phyloP scores from a whole-genome alignment of 2,113 vertebrate species.

The Poeciliopsis turrubarensis region DNA sequence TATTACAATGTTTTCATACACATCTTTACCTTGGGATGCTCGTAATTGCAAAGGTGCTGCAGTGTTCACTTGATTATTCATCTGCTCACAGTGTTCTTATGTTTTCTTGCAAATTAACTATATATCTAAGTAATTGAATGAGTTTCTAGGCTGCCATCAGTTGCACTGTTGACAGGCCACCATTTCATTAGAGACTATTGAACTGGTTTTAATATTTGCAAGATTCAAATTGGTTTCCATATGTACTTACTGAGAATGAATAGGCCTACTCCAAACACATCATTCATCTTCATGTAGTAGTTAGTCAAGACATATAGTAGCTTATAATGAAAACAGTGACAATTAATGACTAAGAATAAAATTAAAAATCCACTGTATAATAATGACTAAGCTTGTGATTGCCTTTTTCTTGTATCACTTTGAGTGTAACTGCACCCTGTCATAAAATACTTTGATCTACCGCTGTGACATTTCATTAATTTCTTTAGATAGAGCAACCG shows the following conservation, averaged over 20 bases:
- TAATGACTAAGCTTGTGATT: constrained; percentile 18
- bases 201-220: constrained; percentile 20
- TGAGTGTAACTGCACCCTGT: constrained; percentile 46
- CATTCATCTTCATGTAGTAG: constrained; percentile 71
- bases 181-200: not conserved
- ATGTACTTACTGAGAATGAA: constrained; percentile 7
- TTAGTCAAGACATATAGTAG: constrained; percentile 55
- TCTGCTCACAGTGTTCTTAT: too few species aligned
- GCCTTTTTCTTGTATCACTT: constrained; percentile 1
- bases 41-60: too few species aligned
- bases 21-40: too few species aligned
- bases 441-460: constrained; percentile 24
- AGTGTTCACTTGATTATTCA: too few species aligned
- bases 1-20: too few species aligned
- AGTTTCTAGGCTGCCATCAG: too few species aligned
- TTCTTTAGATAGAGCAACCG: constrained; percentile 32
- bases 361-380: constrained; percentile 14
- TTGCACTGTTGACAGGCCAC: not conserved
- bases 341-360: constrained; percentile 35
- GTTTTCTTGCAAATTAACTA: too few species aligned
- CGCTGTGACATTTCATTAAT: constrained; percentile 25
- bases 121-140: too few species aligned
- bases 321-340: constrained; percentile 39
- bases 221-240: constrained; percentile 21
- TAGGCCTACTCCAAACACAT: constrained; percentile 10